Conservation (phyloP, 2,797 vertebrate species). For the Sebastes flavidus region DNA sequence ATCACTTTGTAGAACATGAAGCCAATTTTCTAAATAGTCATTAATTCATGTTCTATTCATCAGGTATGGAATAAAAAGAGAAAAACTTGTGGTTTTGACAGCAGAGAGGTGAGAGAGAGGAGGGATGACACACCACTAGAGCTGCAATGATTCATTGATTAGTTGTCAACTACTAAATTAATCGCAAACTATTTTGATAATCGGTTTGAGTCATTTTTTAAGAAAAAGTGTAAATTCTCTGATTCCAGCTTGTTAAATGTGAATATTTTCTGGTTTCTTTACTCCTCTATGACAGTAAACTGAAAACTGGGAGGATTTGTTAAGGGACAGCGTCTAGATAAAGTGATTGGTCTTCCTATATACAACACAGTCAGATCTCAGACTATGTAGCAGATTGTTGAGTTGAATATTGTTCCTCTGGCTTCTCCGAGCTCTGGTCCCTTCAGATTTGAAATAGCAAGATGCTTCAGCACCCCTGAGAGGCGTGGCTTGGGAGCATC, state of each 20-base stretch:
- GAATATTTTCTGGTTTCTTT: too few species aligned
- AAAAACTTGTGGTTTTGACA: not conserved
- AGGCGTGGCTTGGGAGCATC: conserved; percentile 29
- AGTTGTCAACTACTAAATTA: too few species aligned
- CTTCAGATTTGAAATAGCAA: conserved; percentile 46
- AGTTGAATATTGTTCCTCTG: not conserved
- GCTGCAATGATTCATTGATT: too few species aligned
- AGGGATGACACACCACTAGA: not conserved
- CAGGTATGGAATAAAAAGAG: not conserved
- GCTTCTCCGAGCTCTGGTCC: conserved; percentile 7
- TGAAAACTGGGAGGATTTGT: not conserved
- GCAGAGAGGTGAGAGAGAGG: not conserved
- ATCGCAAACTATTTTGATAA: too few species aligned
- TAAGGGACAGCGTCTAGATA: not conserved
- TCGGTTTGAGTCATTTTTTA: too few species aligned
- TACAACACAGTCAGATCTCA: not conserved
- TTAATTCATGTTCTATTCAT: not conserved
- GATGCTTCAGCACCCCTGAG: conserved; percentile 37
- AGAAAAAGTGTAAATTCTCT: too few species aligned
- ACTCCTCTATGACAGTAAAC: too few species aligned
- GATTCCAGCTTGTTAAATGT: too few species aligned
- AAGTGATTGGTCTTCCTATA: not conserved
- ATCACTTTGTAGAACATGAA: not conserved
- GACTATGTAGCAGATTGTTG: not conserved
- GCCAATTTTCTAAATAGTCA: not conserved